Conservation (phyloP, 2,797 vertebrate genomes). For the Microctenopoma steveboyesi region DNA sequence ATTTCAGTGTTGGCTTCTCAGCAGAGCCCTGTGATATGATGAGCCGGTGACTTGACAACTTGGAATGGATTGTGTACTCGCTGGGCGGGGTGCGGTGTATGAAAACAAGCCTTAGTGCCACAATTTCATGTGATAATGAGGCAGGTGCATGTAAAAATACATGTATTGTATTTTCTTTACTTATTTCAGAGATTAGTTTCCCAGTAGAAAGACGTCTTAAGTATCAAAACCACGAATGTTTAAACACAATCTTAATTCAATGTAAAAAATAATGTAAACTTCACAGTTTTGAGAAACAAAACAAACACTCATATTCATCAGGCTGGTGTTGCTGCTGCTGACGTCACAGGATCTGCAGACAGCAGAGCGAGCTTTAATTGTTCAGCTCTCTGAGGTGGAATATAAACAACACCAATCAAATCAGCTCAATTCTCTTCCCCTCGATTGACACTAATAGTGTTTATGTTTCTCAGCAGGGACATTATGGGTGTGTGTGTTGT, state of each 20-base stretch:
- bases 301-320: too few species aligned
- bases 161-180: neutral
- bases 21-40: too few species aligned
- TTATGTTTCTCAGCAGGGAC: conserved; percentile 66
- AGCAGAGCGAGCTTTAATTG: conserved; percentile 55
- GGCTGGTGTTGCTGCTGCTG: neutral
- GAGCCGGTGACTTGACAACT: too few species aligned
- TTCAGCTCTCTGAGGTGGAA: conserved; percentile 64
- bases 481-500: conserved; percentile 1
- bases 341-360: conserved; percentile 36
- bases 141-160: neutral
- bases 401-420: conserved; percentile 73
- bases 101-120: too few species aligned
- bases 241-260: too few species aligned
- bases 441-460: conserved; percentile 68
- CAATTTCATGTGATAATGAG: too few species aligned
- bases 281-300: neutral
- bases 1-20: too few species aligned
- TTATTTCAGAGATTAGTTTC: too few species aligned
- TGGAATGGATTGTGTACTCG: too few species aligned
- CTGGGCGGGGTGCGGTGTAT: too few species aligned
- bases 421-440: conserved; percentile 59
- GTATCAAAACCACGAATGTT: neutral
- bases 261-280: neutral
- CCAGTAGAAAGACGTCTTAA: too few species aligned